These are phyloP conservation scores for Mesembrinibis cayennensis DNA, from an alignment of 2,113 vertebrate species.

Conservation along the genomic window DNA sequence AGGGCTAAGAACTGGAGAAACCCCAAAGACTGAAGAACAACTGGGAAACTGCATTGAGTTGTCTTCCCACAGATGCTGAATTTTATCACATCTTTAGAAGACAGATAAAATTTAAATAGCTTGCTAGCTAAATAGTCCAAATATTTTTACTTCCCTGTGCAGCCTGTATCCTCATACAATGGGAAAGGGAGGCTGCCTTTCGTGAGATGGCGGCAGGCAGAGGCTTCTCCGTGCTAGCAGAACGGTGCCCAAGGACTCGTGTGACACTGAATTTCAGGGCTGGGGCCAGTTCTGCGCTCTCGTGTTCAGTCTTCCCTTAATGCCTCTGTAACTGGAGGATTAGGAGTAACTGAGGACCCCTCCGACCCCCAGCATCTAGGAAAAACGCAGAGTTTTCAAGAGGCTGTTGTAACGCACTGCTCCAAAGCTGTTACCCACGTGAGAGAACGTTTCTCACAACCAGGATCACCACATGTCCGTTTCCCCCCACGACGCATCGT, in stretches of 20 bases:
- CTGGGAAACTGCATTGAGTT: neutral
- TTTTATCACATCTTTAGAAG: neutral
- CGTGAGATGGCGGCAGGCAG: neutral
- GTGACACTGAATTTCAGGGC: neutral
- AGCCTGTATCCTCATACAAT: neutral
- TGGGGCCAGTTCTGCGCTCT: neutral
- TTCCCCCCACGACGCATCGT: no score
- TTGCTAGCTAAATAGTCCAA: neutral
- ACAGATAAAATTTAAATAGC: neutral
- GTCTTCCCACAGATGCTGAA: neutral
- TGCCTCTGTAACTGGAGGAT: neutral
- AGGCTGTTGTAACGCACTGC: neutral
- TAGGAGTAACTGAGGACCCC: no score
- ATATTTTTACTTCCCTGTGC: neutral
- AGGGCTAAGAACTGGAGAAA: neutral
- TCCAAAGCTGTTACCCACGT: rapidly evolving
- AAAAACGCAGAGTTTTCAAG: neutral
- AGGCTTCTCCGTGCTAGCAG: neutral
- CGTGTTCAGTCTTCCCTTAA: neutral
- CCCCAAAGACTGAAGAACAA: neutral
- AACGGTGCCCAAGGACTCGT: neutral
- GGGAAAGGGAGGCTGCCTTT: neutral
- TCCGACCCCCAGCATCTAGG: rapidly evolving
- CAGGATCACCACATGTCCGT: neutral
- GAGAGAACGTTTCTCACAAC: neutral